Evolutionary conservation across 2,113 vertebrate genomes (phyloP).

Genomic region (Mobula birostris): DNA sequence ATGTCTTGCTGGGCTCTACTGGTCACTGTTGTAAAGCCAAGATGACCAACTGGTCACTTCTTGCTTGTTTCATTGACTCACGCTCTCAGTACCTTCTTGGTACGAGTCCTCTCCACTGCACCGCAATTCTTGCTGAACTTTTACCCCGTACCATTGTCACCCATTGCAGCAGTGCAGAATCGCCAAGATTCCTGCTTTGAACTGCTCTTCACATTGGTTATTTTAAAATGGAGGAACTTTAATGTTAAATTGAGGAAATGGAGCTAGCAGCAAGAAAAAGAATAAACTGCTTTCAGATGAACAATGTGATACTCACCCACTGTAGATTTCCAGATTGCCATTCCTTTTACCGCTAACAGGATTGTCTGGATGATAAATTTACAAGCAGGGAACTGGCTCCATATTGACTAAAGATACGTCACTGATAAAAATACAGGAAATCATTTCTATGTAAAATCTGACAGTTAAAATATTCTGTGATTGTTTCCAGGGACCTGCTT

Average conservation of each 20-base stretch:
- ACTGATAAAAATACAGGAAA: constrained; percentile 9
- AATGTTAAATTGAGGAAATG: background rate
- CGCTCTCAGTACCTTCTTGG: background rate
- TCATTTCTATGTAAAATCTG: background rate
- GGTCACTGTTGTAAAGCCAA: background rate
- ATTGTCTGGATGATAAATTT: background rate
- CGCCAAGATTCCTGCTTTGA: background rate
- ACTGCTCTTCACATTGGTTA: background rate
- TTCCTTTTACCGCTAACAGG: background rate
- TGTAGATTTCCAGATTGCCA: background rate
- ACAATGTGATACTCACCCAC: background rate
- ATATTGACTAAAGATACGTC: background rate
- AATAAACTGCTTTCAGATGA: background rate
- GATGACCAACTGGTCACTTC: background rate
- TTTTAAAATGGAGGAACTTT: background rate
- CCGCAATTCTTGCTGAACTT: background rate
- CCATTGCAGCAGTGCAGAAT: no score
- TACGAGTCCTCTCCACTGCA: background rate
- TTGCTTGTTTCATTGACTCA: background rate
- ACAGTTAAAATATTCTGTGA: constrained; percentile 8
- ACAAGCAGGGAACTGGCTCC: background rate
- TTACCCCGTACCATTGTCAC: no score
- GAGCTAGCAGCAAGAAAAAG: background rate
- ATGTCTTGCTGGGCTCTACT: background rate
- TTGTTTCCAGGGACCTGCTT: constrained; percentile 13